Conservation (phyloP, 2,888 invertebrate genomes). For the Drosophila acutilabella region DNA sequence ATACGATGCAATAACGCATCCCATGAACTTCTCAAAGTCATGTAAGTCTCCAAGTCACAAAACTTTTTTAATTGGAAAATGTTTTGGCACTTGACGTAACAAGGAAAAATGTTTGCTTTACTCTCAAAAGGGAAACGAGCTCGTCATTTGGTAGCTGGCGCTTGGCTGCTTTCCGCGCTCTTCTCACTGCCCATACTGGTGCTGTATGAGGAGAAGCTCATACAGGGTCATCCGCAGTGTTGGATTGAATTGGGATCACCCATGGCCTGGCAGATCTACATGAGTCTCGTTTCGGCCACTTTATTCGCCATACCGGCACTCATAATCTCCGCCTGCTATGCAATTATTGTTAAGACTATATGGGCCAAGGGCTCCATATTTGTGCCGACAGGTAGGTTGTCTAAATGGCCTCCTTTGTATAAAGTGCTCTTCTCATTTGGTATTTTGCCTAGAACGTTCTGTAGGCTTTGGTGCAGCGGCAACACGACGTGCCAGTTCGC, state of each 20-base stretch:
- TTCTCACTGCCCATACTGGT: constrained; percentile 94
- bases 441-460: constrained; percentile 63
- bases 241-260: constrained; percentile 93
- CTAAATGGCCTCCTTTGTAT: background rate
- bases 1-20: constrained; percentile 96
- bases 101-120: constrained; percentile 14
- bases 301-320: constrained; percentile 94
- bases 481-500: constrained; percentile 92
- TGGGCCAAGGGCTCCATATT: constrained; percentile 90
- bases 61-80: constrained; percentile 78
- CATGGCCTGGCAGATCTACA: constrained; percentile 94
- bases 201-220: constrained; percentile 91
- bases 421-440: constrained; percentile 18
- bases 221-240: constrained; percentile 93
- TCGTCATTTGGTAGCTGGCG: constrained; percentile 90
- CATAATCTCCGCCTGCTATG: constrained; percentile 95
- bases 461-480: constrained; percentile 85
- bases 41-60: constrained; percentile 88
- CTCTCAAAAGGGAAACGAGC: constrained; percentile 91
- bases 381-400: constrained; percentile 80
- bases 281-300: constrained; percentile 92
- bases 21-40: constrained; percentile 97
- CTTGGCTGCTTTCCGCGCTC: constrained; percentile 93
- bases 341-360: constrained; percentile 95
- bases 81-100: constrained; percentile 50